phyloP scores from a whole-genome alignment of 2,888 invertebrate genomes.

The Theretra japonica region DNA sequence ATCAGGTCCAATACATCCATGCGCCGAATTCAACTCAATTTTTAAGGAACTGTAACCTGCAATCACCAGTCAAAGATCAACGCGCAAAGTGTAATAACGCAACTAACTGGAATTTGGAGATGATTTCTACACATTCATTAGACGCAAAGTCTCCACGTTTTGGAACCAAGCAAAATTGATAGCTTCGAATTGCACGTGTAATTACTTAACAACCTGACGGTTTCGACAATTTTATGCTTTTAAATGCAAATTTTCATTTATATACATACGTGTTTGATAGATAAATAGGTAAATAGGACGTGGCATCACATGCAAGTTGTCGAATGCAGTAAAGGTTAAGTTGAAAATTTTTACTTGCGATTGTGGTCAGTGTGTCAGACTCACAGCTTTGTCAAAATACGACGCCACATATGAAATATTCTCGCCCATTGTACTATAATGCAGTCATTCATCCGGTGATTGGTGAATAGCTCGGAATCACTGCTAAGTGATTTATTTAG shows the following conservation, averaged over 20 bases:
- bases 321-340: slow-evolving; percentile 25
- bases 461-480: background rate
- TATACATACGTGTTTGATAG: slow-evolving; percentile 17
- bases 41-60: slow-evolving; percentile 59
- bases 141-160: slow-evolving; percentile 28
- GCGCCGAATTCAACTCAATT: slow-evolving; percentile 65
- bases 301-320: slow-evolving; percentile 19
- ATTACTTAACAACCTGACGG: slow-evolving; percentile 28
- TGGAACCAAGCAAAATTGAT: slow-evolving; percentile 28
- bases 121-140: slow-evolving; percentile 24
- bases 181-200: slow-evolving; percentile 26
- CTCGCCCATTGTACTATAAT: background rate
- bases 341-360: slow-evolving; percentile 16
- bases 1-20: slow-evolving; percentile 65
- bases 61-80: slow-evolving; percentile 27
- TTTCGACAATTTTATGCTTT: slow-evolving; percentile 24
- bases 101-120: slow-evolving; percentile 27
- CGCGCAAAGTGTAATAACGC: slow-evolving; percentile 18
- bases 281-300: slow-evolving; percentile 30
- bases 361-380: slow-evolving; percentile 39
- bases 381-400: slow-evolving; percentile 50
- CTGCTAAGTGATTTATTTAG: no score
- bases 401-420: slow-evolving; percentile 27
- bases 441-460: background rate
- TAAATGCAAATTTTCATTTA: slow-evolving; percentile 23